Base-by-base conservation (phyloP, 2,797 vertebrate species). In the Ataeniobius toweri region DNA sequence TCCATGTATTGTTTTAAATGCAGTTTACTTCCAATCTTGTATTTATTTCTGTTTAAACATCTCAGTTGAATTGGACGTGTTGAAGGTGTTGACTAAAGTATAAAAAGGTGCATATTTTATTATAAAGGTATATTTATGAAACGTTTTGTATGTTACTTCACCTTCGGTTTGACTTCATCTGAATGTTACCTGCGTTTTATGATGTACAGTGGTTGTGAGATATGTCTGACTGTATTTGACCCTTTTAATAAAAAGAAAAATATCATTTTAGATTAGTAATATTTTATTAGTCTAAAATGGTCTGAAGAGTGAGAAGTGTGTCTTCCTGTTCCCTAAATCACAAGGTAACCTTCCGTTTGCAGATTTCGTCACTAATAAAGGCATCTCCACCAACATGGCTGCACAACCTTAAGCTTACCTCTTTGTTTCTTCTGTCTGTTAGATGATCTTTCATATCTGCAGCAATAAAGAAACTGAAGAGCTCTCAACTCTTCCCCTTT, bases 401-500 rank as follows among this genome's bases (percentile, higher is more conserved):
- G 92, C 93, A 84, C 75, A 78, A 73, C 75, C 73, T 68, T 58
- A n/a, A 24, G 20, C 36, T 12, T n/a, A 76, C 65, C 67, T 71
- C 75, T 81, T 85, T 84, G 82, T 86, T 82, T 89, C 84, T 84
- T 65, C 80, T 90, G 56, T 93, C 77, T 93, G 69, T 89, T 44
- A 51, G 74, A 63, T 74, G 50, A 36, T 82, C 91, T 83, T 90
- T 77, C 85, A 85, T 79, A 77, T 83, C 76, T 87, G 16, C 76
- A 79, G 79, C 80, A 74, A 71, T 80, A 71, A 86, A 3, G 31
- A 80, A 75, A 82, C 79, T 67, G 85, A 96, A 95, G 93, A 93
- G 90, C 95, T 94, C 95, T 97, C 95, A 97, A 95, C 94, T 96
- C 92, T 96, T 82, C 91, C 86, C 94, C 94, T 95, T 85, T 94